Evolutionary conservation across 2,797 vertebrate species (phyloP), one percentile per base, ranked within the genome.

Genomic region (Benthosema pterotum): DNA sequence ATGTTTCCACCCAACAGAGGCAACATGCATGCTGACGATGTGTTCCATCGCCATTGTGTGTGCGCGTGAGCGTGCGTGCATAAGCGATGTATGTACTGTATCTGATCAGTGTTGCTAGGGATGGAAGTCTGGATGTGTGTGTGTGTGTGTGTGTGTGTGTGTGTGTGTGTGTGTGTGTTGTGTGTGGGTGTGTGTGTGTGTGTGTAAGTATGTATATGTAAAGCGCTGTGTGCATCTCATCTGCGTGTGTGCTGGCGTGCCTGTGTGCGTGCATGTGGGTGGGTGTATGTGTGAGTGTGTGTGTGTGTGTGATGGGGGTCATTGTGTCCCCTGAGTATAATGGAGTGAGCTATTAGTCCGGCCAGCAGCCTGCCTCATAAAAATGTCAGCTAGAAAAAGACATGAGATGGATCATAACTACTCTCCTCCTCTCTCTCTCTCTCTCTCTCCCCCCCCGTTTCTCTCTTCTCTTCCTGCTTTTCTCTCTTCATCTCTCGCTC

Each of bases 401-500:
- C 78, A 77, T 19, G 80, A 80, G 84, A 85, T 80, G 84, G 85
- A 87, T 87, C 87, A 87, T 86, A 86, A 80, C 68, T 52, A 82
- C 68, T 79, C 80, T 55, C 75, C 77, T 76, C 68, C 83, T 73
- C 65, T 82, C 79, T 71, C 80, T 72, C 51, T 17, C 42, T 52
- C 50, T 22, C 19, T 11, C 72, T 80, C 78, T 77, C 48, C 11
- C 15, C 3, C 4, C 2, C 48, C 17, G 3, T 19, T 17, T 19
- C 49, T 50, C n/a, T 50, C 49, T 50, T 50, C 49, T 50, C 49
- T 50, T 15, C 16, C 16, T 16, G 15, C 17, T 2, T 18, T 5
- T 2, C 49, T 18, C 49, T 50, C 49, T 18, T 16, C 17, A 11
- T 17, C 11, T 18, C 49, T 50, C 15, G 15, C 49, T 50, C 49